Conservation (phyloP, 2,113 vertebrate genomes). For the Sceloporus undulatus region DNA sequence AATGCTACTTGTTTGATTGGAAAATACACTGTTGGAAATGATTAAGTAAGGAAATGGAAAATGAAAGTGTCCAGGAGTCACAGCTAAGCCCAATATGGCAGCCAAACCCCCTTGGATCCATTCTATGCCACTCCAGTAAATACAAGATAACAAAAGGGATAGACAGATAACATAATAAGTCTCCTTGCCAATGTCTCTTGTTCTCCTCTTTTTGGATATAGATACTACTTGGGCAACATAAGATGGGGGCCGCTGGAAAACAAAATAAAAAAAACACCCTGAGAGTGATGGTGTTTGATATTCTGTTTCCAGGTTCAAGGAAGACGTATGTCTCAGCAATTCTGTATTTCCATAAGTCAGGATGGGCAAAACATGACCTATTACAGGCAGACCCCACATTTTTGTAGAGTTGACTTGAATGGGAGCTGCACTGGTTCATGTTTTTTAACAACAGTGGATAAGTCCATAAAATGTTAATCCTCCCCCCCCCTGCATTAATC, state of each 20-base stretch:
- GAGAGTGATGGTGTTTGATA: background rate
- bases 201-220: background rate
- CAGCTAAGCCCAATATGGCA: background rate
- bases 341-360: too few relatives aligned
- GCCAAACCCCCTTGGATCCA: background rate
- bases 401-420: background rate
- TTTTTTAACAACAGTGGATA: conserved; percentile 31
- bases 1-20: background rate
- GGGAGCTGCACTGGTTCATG: background rate
- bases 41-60: background rate
- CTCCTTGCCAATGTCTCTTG: background rate
- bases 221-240: background rate
- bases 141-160: background rate
- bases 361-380: too few relatives aligned
- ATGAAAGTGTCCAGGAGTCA: background rate
- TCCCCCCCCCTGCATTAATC: background rate
- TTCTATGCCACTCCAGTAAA: background rate
- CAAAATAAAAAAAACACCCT: background rate
- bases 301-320: background rate
- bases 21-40: background rate
- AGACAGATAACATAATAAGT: background rate
- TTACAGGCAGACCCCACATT: too few relatives aligned
- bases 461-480: background rate
- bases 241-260: background rate
- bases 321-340: background rate